Base-by-base conservation (phyloP, 2,888 invertebrate species). In the Conchocele bisecta region DNA sequence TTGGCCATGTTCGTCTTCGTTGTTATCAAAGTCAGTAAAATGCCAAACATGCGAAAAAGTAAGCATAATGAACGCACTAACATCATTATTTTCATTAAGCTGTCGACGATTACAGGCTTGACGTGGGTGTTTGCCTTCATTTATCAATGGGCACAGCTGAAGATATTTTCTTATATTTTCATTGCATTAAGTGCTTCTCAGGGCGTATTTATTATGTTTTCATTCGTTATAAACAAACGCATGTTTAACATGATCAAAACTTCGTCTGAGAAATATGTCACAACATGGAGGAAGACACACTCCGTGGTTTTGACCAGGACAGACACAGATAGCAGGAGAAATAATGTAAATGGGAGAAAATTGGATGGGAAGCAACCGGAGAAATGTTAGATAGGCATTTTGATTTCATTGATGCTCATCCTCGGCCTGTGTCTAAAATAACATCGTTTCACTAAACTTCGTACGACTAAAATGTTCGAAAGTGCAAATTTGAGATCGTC, bases 1-100 rank as follows among this genome's bases (percentile, higher is more conserved):
- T 7, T 60, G 13, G 26, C 41, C 22, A 37, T 68, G 53, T 68
- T 68, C 39, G 1, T 51, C 20, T 20, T 15, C 11, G 58, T 66
- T 11, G 31, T 66, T 13, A 6, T 20, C 17, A 50, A n/a, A 13
- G 17, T 59, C 3, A n/a, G 42, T 15, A 35, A 35, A 13, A 28
- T 35, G 5, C 48, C 66, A 15, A 51, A 66, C 13, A 11, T 59
- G 3, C 20, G 26, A 5, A 13, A 24, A 17, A 41, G 20, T 4
- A 59, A 37, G 26, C 5, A 20, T 15, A 58, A 29, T 20, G 39
- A 59, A 20, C 31, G 66, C 9, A 37, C 51, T 17, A 20, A 44
- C 44, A 9, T 44, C 44, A 17, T 9, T 17, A 20, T 44, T 11
- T 44, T 44, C 17, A 20, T 20, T 20, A 44, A 44, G 17, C 44